Percentiles rank a stretch among this genome's conserved stretches.
Conservation (phyloP, 2,888 invertebrate species). For the Cephus spinipes region DNA sequence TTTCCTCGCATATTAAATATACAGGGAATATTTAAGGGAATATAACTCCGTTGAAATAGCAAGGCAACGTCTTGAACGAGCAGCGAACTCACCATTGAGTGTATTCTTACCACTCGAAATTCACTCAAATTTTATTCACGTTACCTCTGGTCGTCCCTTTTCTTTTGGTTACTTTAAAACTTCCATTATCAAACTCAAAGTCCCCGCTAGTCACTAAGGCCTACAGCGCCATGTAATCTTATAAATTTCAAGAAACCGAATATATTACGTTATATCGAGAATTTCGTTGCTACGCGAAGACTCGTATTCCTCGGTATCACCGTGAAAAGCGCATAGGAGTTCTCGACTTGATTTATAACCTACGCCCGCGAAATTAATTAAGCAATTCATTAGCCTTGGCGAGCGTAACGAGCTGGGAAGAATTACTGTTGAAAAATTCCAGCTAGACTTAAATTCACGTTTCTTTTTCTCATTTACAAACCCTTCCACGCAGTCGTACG, state of each 20-base stretch:
- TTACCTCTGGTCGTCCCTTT: too few relatives aligned
- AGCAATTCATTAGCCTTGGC: constrained; percentile 36
- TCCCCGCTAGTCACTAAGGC: too few relatives aligned
- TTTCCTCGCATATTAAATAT: too few relatives aligned
- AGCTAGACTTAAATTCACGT: neutral
- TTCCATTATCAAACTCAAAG: too few relatives aligned
- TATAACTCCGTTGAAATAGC: too few relatives aligned
- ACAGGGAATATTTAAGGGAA: too few relatives aligned
- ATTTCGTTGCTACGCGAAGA: neutral
- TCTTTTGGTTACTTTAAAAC: too few relatives aligned
- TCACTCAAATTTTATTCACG: too few relatives aligned
- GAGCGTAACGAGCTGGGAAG: constrained; percentile 27
- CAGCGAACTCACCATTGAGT: too few relatives aligned
- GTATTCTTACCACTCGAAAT: too few relatives aligned
- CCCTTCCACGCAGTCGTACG: neutral
- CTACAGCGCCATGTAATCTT: neutral
- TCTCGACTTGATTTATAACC: neutral
- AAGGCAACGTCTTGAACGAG: too few relatives aligned
- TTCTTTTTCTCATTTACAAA: neutral
- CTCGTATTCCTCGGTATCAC: neutral
- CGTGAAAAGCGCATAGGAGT: neutral
- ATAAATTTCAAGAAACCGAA: neutral
- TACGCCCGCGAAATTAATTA: constrained; percentile 32
- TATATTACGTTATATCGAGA: neutral
- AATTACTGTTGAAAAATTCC: constrained; percentile 34